Evolutionary conservation across 2,113 vertebrate species (phyloP), one percentile per base, ranked within the genome.

Genomic region (Anarrhichthys ocellatus): DNA sequence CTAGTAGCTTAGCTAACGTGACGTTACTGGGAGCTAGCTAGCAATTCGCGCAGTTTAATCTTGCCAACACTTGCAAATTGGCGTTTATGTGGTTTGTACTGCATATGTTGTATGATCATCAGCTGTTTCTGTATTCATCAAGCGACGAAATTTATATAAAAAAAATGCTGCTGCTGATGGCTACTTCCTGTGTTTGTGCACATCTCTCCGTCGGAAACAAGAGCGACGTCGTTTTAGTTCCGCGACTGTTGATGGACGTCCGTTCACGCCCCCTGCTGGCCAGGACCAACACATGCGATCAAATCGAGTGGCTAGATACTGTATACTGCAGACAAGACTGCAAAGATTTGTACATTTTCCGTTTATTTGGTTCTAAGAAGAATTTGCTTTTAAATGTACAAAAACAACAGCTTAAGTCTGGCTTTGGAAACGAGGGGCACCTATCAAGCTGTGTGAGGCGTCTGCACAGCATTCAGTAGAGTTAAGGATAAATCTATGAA

Each of bases 331-430:
- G 22, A 74, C 24, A 80, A 20, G 17, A 67, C 18, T 24, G 50
- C 36, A 71, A 29, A 46, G 1, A 29, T 42, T 62, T 68, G 24
- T 62, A 71, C 54, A 24, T 54, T 77, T 68, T 32, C 38, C 76
- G 63, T 95, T 95, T 94, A 94, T 94, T 95, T 92, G 87, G 83
- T 81, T 93, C 83, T 90, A 85, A 81, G 73, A 91, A 87, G 87
- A 90, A 78, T 78, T 85, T 78, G 79, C 83, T 84, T 84, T 84
- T 73, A 83, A 85, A 84, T 84, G 87, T 88, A 90, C 88, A 93
- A 93, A 92, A 92, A 90, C 76, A 90, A 67, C 63, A 59, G 40
- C 54, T 63, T 48, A 52, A 64, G 38, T 78, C 44, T 68, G 63
- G 68, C 78, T 86, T 82, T 86, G 65, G 70, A 75, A 90, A 80